phyloP scores from a whole-genome alignment of 1,140 invertebrate species.

The Bombus difficillimus region DNA sequence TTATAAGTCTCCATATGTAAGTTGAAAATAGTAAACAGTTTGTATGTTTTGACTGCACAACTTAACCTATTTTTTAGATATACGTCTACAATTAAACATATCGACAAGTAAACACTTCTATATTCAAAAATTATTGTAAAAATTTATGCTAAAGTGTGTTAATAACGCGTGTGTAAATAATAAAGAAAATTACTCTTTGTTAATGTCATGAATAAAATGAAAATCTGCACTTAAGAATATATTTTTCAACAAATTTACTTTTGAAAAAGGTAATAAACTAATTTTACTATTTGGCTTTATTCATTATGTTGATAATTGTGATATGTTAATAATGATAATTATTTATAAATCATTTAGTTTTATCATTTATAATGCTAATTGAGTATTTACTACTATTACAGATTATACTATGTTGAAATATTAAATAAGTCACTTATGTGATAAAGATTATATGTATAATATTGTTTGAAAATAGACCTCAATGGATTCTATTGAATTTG shows the following conservation, averaged over 20 bases:
- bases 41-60: constrained; percentile 10
- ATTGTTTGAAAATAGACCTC: constrained; percentile 41
- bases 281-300: not conserved
- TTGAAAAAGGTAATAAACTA: constrained; percentile 24
- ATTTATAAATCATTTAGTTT: not conserved
- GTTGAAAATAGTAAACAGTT: not conserved
- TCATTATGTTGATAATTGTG: not conserved
- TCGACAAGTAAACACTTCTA: constrained; percentile 9
- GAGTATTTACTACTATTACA: constrained; percentile 17
- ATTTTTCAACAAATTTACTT: constrained; percentile 2
- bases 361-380: not conserved
- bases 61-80: constrained; percentile 50
- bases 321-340: not conserved
- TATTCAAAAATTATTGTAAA: not conserved
- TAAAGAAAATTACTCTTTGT: constrained; percentile 2
- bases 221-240: constrained; percentile 1
- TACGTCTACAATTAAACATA: constrained; percentile 25
- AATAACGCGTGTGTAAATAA: too few species aligned
- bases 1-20: not conserved
- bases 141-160: constrained; percentile 11
- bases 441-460: constrained; percentile 42
- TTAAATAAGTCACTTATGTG: constrained; percentile 11
- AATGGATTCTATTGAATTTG: constrained; percentile 77
- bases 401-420: constrained; percentile 40
- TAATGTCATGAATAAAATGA: not conserved